These are phyloP conservation scores for Dendrocincla tyrannina DNA, from an alignment of 2,797 vertebrate species.

Conservation along the genomic window DNA sequence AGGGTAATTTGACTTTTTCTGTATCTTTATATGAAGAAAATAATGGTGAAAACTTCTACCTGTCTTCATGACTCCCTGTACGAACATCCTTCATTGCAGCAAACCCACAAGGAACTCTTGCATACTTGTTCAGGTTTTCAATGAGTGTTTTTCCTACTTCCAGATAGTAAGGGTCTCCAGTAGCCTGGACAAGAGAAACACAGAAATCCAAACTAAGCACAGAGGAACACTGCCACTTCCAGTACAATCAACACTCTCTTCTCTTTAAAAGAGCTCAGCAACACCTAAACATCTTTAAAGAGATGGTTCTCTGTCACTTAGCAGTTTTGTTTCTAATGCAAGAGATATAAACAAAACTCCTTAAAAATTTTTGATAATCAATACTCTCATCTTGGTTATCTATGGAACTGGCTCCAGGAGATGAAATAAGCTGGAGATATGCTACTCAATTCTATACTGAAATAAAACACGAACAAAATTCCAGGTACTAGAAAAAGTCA, in stretches of 20 bases:
- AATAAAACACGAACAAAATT: neutral
- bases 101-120: constrained; percentile 97
- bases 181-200: constrained; percentile 81
- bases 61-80: constrained; percentile 97
- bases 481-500: neutral
- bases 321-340: neutral
- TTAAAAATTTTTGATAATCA: neutral
- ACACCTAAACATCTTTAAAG: neutral
- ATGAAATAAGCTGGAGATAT: neutral
- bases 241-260: neutral
- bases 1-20: neutral
- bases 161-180: constrained; percentile 95
- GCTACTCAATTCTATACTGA: neutral
- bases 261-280: neutral
- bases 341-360: neutral
- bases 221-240: neutral
- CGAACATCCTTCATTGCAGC: constrained; percentile 99
- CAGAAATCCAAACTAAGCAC: neutral
- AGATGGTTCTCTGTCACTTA: neutral
- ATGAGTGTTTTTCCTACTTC: constrained; percentile 96
- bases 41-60: constrained; percentile 74
- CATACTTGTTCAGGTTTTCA: constrained; percentile 97
- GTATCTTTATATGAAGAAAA: neutral
- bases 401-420: neutral
- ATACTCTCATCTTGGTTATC: neutral